Evolutionary conservation across 2,888 invertebrate genomes (phyloP).

Genomic region (Callinectes sapidus): DNA sequence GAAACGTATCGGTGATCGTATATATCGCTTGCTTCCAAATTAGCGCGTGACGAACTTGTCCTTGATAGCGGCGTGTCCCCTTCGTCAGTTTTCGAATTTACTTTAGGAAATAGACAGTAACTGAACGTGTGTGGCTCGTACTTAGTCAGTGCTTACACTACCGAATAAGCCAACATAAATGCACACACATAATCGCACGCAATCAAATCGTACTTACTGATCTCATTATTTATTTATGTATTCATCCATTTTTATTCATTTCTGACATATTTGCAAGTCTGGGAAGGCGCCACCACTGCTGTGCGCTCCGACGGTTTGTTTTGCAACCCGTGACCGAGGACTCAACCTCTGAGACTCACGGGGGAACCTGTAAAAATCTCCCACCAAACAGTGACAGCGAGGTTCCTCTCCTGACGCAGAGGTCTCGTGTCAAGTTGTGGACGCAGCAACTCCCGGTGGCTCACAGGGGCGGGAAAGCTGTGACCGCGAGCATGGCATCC

Average conservation of each 20-base stretch:
- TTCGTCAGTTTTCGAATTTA: not conserved
- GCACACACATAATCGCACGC: not conserved
- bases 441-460: not conserved
- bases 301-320: not conserved
- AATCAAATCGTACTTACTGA: not conserved
- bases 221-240: slow-evolving; percentile 27
- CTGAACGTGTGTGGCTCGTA: not conserved
- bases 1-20: slow-evolving; percentile 11
- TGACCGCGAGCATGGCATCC: not conserved
- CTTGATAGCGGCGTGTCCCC: not conserved
- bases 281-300: not conserved
- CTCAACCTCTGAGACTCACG: slow-evolving; percentile 9
- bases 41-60: not conserved
- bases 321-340: slow-evolving; percentile 21
- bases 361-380: not conserved
- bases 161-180: not conserved
- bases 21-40: slow-evolving; percentile 26
- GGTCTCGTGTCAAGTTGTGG: not conserved
- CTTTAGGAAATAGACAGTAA: not conserved
- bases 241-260: slow-evolving; percentile 36
- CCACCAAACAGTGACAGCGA: slow-evolving; percentile 9
- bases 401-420: slow-evolving; percentile 20
- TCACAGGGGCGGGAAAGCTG: slow-evolving; percentile 23
- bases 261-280: not conserved
- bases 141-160: not conserved